These are phyloP conservation scores for Synergus gifuensis DNA, from an alignment of 2,888 invertebrate species.

Conservation along the genomic window DNA sequence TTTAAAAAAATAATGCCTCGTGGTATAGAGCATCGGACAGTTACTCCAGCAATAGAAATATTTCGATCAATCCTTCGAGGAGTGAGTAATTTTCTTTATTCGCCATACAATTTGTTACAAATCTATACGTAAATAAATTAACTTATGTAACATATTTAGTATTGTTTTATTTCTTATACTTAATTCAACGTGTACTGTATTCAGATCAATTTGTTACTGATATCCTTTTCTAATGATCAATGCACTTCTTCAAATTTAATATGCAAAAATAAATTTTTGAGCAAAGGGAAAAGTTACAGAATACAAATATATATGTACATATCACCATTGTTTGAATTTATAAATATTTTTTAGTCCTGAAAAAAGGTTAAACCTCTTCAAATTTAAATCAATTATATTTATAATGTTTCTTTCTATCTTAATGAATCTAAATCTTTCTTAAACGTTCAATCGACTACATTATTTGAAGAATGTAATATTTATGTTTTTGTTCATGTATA, in stretches of 20 bases:
- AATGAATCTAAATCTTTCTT: too few species aligned
- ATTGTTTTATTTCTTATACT: slow-evolving; percentile 22
- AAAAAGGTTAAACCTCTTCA: too few species aligned
- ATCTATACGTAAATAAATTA: neutral
- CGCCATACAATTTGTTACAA: neutral
- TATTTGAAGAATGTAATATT: too few species aligned
- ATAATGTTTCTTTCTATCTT: too few species aligned
- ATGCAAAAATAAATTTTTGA: too few species aligned
- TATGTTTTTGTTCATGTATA: too few species aligned
- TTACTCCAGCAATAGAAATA: slow-evolving; percentile 51
- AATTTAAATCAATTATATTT: too few species aligned
- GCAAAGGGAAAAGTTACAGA: neutral
- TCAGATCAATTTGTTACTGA: neutral
- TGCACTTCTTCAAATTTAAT: neutral
- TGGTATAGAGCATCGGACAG: slow-evolving; percentile 48
- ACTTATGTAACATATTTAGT: slow-evolving; percentile 35
- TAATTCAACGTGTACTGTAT: neutral
- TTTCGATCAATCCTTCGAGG: slow-evolving; percentile 57
- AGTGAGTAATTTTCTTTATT: slow-evolving; percentile 56
- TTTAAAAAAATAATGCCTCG: slow-evolving; percentile 52
- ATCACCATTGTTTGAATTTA: too few species aligned
- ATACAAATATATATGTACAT: neutral
- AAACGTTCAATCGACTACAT: too few species aligned
- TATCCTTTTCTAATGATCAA: neutral
- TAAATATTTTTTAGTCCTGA: too few species aligned